These are phyloP conservation scores for Zeugodacus cucurbitae DNA, from an alignment of 1,140 invertebrate genomes.

Conservation along the genomic window DNA sequence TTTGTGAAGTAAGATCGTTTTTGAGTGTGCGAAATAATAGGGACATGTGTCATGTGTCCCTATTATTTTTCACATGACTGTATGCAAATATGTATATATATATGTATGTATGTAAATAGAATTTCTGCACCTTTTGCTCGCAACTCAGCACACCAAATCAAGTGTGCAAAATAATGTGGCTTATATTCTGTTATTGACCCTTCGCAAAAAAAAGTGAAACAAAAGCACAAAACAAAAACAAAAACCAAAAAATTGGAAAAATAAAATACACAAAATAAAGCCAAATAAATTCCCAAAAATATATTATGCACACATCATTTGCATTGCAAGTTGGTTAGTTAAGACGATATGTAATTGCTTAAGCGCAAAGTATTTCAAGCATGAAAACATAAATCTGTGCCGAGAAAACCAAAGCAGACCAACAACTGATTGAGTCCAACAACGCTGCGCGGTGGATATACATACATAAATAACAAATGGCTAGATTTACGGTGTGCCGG, in stretches of 20 bases:
- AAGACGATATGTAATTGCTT: neutral
- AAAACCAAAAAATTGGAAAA: neutral
- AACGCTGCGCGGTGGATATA: neutral
- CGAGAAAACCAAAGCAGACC: neutral
- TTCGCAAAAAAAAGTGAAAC: neutral
- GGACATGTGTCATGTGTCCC: no score
- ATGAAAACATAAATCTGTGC: slow-evolving; percentile 12
- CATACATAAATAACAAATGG: neutral
- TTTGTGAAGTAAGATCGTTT: no score
- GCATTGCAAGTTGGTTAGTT: neutral
- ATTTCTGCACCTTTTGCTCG: neutral
- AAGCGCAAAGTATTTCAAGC: neutral
- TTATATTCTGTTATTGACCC: neutral
- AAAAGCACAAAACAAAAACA: neutral
- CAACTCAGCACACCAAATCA: neutral
- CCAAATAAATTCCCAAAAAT: neutral
- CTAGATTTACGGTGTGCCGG: neutral
- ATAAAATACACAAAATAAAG: neutral
- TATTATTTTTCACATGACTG: no score
- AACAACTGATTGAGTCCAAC: neutral
- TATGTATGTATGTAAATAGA: neutral
- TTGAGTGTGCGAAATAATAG: no score
- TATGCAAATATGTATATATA: neutral
- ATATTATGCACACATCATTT: slow-evolving; percentile 13
- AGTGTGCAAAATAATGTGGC: neutral